Evolutionary conservation across 2,797 vertebrate genomes (phyloP), one percentile per base, ranked within the genome.

Genomic region (Cryptoprocta ferox): DNA sequence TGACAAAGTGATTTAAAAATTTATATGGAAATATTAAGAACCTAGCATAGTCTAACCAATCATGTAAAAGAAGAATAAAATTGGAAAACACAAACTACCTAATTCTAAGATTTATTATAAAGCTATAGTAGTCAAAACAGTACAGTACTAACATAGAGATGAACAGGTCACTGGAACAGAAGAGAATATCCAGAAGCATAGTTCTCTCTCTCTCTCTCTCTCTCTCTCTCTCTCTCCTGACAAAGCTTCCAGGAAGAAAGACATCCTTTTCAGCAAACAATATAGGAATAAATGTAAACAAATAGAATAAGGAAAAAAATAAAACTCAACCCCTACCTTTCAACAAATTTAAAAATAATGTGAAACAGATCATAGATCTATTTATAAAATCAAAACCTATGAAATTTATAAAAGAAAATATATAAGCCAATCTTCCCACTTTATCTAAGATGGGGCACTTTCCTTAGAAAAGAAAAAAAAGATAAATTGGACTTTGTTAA

Each of bases 111-210:
- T 9, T 79, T 92, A 56, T 24, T 30, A 30, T 71, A 83, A 26
- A 35, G 15, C 37, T 82, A 86, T 11, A 50, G 24, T 73, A 39
- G 87, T 83, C 21, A 93, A 63, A 79, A 83, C 5, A 90, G 9
- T 66, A 0, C 37, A 71, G 18, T 53, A 87, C 9, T 21, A 56
- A 9, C 14, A 59, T 39, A 65, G 18, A 73, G 1, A 56, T 35
- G 65, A 32, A 26, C 2, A 56, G 24, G 81, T 48, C 39, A 66
- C 7, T 45, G n/a, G 63, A 63, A 65, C 2, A 88, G 11, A 65
- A 39, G 0, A 76, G 10, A 97, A 91, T 15, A 96, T 90, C 61
- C 45, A 89, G 71, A 97, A 84, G 71, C 63, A 90, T 50, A 97
- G 42, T 45, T 45, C 42, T n/a, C n/a, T n/a, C n/a, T 42, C 56